Conservation (phyloP, 2,888 invertebrate genomes). For the Beris chalybata region DNA sequence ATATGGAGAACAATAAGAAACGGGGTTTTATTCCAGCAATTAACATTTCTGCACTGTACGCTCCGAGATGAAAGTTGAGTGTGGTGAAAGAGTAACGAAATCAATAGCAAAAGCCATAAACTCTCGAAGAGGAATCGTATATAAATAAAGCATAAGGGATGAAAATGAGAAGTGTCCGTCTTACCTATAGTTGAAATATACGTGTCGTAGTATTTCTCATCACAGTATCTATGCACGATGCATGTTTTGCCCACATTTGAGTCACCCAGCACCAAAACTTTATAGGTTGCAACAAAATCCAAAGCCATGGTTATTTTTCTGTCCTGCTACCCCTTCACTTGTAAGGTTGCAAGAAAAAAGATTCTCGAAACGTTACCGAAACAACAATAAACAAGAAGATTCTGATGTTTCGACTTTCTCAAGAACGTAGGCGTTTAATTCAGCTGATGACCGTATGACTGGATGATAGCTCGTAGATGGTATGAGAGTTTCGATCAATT, state of each 20-base stretch:
- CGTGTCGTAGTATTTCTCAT: constrained; percentile 86
- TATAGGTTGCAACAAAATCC: constrained; percentile 85
- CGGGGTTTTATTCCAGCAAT: background rate
- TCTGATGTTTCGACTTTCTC: background rate
- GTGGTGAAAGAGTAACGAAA: background rate
- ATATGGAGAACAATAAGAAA: background rate
- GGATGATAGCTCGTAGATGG: background rate
- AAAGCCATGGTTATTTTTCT: constrained; percentile 67
- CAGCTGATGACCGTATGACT: constrained; percentile 22
- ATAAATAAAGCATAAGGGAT: constrained; percentile 13
- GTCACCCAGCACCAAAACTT: constrained; percentile 83
- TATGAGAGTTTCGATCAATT: too few species aligned
- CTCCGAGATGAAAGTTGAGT: background rate
- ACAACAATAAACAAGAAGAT: background rate
- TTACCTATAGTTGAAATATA: constrained; percentile 90
- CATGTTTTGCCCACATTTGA: constrained; percentile 90
- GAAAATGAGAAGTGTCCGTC: constrained; percentile 46
- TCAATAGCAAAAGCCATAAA: constrained; percentile 1
- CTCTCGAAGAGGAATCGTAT: background rate
- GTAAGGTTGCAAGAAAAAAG: background rate
- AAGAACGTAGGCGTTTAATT: background rate
- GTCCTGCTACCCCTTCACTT: constrained; percentile 10
- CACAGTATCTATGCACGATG: constrained; percentile 86
- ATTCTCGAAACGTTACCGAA: background rate
- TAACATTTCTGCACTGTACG: too few species aligned